Base-by-base conservation (phyloP, 2,113 vertebrate genomes). In the Phalacrocorax carbo region DNA sequence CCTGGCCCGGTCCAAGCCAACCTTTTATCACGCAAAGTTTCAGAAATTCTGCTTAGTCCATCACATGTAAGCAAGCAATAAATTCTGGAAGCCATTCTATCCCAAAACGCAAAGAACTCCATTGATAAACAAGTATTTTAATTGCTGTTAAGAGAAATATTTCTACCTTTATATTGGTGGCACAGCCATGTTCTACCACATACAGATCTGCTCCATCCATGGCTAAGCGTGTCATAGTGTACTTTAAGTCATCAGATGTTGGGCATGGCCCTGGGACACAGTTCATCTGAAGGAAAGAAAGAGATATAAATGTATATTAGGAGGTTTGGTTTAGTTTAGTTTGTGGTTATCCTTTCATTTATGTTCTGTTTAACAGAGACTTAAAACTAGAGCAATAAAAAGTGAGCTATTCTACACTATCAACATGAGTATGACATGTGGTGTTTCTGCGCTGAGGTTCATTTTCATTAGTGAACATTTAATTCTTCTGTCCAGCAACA, bases 211-310 rank as follows among this genome's bases (percentile, higher is more conserved):
- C 98, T 88, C 99, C 99, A 82, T 99, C 99, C 84, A 99, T 97
- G 19, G 99, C 99, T 87, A 99, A 92, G 19, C 99, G 99, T 32
- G 99, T 99, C 99, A 99, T 99, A 9, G 99, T 99, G 93, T 99
- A 99, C 91, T 99, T 99, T 46, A 99, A 97, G 61, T 99, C 99
- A 97, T 99, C 99, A 10, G 99, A 99, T 5, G 99, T 98, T 84
- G 98, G 99, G 94, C 99, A 99, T 14, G 98, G 99, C 42, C 99
- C 99, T 40, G 99, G 99, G 83, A 99, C 93, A 91, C 98, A 99
- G 89, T 96, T 98, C 94, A 98, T 94, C 99, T 99, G 68, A 42
- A 78, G 11, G 44, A 34, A 23, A 5, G 15, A 49, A 23, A 44
- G 11, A 58, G 26, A 85, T 5, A 48, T 22, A 25, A 49, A n/a